phyloP scores from a whole-genome alignment of 2,113 vertebrate genomes.

The Casuarius casuarius region DNA sequence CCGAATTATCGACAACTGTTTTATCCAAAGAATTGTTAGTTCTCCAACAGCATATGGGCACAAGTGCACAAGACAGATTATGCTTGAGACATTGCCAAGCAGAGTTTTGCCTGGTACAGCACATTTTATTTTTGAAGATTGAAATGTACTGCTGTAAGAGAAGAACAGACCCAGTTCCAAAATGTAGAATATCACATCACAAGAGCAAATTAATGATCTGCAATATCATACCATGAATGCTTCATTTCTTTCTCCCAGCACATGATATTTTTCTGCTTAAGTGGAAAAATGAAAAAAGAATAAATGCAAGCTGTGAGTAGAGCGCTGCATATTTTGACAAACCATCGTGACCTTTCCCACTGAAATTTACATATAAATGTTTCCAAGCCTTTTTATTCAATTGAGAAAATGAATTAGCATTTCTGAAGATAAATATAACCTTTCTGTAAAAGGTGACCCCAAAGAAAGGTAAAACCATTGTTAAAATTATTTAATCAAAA shows the following conservation, averaged over 20 bases:
- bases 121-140: background rate
- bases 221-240: background rate
- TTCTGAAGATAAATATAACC: background rate
- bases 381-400: background rate
- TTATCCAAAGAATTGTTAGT: background rate
- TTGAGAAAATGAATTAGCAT: background rate
- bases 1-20: background rate
- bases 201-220: background rate
- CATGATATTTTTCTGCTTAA: background rate
- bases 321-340: background rate
- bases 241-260: background rate
- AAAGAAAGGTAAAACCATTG: background rate
- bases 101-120: background rate
- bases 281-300: background rate
- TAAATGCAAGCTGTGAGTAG: background rate
- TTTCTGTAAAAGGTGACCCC: background rate
- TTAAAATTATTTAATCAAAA: background rate
- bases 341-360: constrained; percentile 15
- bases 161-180: background rate
- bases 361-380: constrained; percentile 6
- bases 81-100: background rate
- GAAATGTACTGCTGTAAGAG: background rate
- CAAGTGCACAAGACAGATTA: background rate
- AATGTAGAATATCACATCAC: background rate
- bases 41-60: background rate